These are phyloP conservation scores for Celastrina argiolus DNA, from an alignment of 2,888 invertebrate species.

Conservation along the genomic window DNA sequence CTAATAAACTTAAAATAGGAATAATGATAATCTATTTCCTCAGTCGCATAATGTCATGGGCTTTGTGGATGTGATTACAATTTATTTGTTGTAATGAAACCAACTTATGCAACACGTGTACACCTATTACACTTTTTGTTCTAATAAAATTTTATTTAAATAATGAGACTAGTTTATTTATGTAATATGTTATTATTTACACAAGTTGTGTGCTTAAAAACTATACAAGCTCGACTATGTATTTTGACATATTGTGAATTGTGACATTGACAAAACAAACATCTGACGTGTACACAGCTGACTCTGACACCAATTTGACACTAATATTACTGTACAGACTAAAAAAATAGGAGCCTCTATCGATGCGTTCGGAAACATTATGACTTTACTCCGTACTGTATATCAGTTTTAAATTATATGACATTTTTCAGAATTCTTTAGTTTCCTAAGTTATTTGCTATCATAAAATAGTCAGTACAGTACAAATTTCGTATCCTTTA, in stretches of 20 bases:
- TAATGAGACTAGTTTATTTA: background rate
- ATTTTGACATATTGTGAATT: background rate
- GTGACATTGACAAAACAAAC: background rate
- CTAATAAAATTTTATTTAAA: background rate
- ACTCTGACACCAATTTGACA: background rate
- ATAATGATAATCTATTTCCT: background rate
- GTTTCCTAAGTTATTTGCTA: no score
- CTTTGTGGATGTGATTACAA: background rate
- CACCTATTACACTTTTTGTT: background rate
- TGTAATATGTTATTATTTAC: no score
- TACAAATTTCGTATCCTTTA: no score
- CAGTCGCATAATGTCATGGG: background rate
- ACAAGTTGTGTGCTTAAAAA: no score
- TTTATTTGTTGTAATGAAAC: background rate
- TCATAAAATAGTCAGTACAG: no score
- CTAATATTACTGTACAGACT: background rate
- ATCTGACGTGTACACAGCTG: conserved; percentile 3
- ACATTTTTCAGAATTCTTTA: no score
- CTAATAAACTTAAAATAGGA: background rate
- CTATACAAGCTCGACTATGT: no score
- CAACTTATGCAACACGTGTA: background rate
- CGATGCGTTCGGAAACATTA: background rate
- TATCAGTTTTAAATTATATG: no score
- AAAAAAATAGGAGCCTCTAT: background rate
- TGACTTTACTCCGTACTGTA: no score